These are phyloP conservation scores for Sminthurides aquaticus DNA, from an alignment of 2,888 invertebrate genomes.

Conservation along the genomic window DNA sequence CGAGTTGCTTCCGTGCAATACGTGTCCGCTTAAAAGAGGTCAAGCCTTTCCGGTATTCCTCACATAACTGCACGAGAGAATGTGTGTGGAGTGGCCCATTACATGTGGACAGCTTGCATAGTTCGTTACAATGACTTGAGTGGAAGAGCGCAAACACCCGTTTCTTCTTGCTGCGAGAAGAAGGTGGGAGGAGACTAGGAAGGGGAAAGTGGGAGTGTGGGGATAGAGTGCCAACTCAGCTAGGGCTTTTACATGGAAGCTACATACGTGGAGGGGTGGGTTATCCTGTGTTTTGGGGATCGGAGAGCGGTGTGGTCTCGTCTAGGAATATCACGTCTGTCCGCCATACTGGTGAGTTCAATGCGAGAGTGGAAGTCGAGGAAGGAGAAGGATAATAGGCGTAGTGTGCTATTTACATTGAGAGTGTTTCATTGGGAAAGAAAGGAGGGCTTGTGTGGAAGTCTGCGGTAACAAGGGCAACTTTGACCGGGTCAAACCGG, in stretches of 20 bases:
- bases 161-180: background rate
- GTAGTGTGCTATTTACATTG: background rate
- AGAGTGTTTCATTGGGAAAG: background rate
- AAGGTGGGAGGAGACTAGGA: background rate
- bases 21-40: no score
- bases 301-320: background rate
- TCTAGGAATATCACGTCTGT: background rate
- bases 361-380: background rate
- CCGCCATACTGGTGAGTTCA: conserved; percentile 5
- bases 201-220: background rate
- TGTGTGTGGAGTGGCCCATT: no score
- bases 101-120: no score
- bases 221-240: background rate
- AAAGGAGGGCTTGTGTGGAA: background rate
- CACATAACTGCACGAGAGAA: no score
- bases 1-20: no score
- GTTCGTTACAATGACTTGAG: background rate
- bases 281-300: background rate
- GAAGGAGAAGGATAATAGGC: background rate
- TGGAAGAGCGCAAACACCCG: background rate
- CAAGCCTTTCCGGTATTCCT: no score
- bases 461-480: background rate
- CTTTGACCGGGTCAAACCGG: conserved; percentile 5
- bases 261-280: background rate
- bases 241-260: background rate